phyloP scores from a whole-genome alignment of 92 coral and sea anemone genomes.

The Blastomussa wellsi region DNA sequence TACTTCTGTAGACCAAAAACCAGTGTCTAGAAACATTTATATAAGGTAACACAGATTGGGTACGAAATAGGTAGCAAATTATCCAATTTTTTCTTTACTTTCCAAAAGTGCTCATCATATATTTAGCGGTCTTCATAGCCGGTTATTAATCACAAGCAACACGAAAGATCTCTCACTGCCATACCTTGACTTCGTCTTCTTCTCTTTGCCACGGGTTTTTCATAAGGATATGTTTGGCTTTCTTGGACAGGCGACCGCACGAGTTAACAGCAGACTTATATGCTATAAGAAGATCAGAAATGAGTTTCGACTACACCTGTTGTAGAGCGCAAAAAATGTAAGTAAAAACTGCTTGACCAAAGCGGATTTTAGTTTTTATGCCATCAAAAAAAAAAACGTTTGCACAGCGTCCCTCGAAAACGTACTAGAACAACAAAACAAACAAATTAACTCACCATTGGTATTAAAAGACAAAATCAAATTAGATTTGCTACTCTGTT shows the following conservation, averaged over 20 bases:
- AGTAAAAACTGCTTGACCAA: not conserved
- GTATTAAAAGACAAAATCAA: constrained; percentile 4
- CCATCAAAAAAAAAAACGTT: not conserved
- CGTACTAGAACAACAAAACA: not conserved
- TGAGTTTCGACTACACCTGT: not conserved
- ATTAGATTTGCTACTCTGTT: not conserved
- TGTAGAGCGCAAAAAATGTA: too few relatives aligned
- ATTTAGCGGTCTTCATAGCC: not conserved
- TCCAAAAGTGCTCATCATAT: not conserved
- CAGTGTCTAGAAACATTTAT: too few relatives aligned
- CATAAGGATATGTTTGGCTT: constrained; percentile 64
- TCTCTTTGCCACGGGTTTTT: constrained; percentile 74
- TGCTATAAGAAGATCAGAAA: constrained; percentile 37
- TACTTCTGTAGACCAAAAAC: too few relatives aligned
- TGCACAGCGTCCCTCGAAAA: not conserved
- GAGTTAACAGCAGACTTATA: constrained; percentile 71
- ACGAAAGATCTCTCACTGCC: not conserved
- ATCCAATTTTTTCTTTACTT: not conserved
- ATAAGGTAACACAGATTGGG: not conserved
- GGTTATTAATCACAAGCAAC: not conserved
- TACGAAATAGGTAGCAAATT: not conserved
- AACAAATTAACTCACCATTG: constrained; percentile 12
- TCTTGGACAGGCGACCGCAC: constrained; percentile 65
- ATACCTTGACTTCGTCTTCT: constrained; percentile 64
- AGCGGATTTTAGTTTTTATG: not conserved